A percentile compares a stretch with the other conserved stretches of the same genome.
Evolutionary conservation across 2,113 vertebrate species (phyloP).

Genomic region (Apaloderma vittatum): DNA sequence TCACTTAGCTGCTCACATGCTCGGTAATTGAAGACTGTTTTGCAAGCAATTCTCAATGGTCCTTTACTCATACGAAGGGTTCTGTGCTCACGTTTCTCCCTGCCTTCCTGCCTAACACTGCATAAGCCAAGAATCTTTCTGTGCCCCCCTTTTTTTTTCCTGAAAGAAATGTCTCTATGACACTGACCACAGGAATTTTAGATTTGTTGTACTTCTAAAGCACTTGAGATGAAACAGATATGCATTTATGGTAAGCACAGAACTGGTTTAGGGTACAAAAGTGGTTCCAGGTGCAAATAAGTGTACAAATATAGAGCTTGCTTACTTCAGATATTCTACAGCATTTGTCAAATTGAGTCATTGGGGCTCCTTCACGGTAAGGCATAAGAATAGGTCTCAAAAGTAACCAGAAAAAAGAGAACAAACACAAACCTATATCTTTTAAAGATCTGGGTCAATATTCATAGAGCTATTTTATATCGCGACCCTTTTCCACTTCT

Average conservation of each 20-base stretch:
- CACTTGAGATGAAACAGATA: neutral
- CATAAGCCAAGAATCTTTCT: neutral
- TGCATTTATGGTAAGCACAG: neutral
- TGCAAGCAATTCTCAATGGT: neutral
- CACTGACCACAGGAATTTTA: neutral
- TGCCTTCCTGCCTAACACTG: neutral
- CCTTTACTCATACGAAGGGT: neutral
- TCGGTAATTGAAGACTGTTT: neutral
- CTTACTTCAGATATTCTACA: neutral
- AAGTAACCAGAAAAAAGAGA: neutral
- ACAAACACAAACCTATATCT: neutral
- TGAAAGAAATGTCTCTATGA: neutral
- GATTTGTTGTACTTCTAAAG: neutral
- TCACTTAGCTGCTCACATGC: neutral
- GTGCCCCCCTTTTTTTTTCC: neutral
- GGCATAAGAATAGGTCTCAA: neutral
- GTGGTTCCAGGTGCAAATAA: neutral
- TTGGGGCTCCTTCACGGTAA: neutral
- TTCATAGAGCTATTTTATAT: neutral
- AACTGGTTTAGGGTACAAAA: neutral
- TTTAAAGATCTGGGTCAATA: conserved; percentile 1
- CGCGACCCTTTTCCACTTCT: neutral
- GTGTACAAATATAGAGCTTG: neutral
- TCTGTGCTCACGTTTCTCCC: neutral
- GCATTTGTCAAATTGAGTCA: neutral